Evolutionary conservation across 2,888 invertebrate species (phyloP).

Genomic region (Pachycephus smyrnensis): DNA sequence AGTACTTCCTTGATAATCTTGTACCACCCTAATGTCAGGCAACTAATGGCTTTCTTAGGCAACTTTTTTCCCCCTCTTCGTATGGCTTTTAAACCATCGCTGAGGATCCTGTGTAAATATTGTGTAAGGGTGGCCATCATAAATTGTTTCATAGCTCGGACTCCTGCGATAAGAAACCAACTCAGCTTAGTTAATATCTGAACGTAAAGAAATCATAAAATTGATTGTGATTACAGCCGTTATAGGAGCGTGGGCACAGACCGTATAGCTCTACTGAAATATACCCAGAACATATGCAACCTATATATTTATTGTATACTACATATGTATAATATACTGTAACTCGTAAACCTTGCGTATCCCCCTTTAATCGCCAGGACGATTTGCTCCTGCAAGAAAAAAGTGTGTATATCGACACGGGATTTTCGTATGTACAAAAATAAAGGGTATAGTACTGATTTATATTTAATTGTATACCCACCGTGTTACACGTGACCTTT

Average conservation of each 20-base stretch:
- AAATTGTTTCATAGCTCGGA: background rate
- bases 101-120: background rate
- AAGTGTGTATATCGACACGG: slow-evolving; percentile 2
- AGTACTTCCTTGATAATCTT: background rate
- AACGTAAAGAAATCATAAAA: slow-evolving; percentile 28
- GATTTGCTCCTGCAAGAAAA: slow-evolving; percentile 23
- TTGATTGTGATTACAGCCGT: slow-evolving; percentile 30
- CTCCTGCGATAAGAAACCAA: slow-evolving; percentile 24
- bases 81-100: background rate
- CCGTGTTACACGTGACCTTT: background rate
- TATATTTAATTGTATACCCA: slow-evolving; percentile 25
- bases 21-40: background rate
- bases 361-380: slow-evolving; percentile 26
- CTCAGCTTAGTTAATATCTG: slow-evolving; percentile 9
- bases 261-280: background rate
- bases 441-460: slow-evolving; percentile 12
- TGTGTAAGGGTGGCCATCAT: slow-evolving; percentile 7
- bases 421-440: background rate
- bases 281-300: background rate
- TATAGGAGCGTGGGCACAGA: background rate
- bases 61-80: background rate
- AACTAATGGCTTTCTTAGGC: background rate
- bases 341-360: background rate
- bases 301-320: background rate
- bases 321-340: background rate